Base-by-base conservation (phyloP, 2,888 invertebrate species). In the Leucophenga montana region DNA sequence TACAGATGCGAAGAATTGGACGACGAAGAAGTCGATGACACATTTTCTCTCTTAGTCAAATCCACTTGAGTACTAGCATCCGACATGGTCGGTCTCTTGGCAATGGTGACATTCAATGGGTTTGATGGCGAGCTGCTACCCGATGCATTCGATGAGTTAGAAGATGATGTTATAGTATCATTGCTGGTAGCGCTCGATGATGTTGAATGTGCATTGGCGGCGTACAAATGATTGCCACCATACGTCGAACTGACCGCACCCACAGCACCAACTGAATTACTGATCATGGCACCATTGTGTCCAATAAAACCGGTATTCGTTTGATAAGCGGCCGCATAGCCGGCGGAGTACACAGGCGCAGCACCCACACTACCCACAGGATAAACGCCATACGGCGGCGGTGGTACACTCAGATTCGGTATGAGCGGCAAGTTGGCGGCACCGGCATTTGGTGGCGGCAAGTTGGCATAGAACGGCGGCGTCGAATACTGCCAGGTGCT, bases 101-200 rank as follows among this genome's bases (percentile, higher is more conserved):
- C 71, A 3, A 39, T 11, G 3, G 1, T 13, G 13, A 9, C 61
- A 72, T 81, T 82, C 75, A 64, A 82, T 85, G 61, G 82, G 82
- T 64, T 78, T 80, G 33, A 81, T 50, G 50, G 3, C 78, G 59
- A 82, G 82, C 48, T 83, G 83, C 14, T 82, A 65, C 9, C 84
- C 82, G 69, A 84, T 81, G 72, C 82, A 83, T 57, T 83, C 79
- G 13, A 78, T 76, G 69, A 83, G 50, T n/a, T 20, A 4, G 16
- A 8, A 3, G 46, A 22, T 44, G 39, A 31, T 39, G 46, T 48
- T n/a, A 44, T 33, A 33, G 46, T 14, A 27, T 22, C 53, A 9
- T 48, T 59, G 20, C 61, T 68, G 18, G 39, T 67, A 5, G 65
- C 64, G 13, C 65, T 59, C 8, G 71, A 61, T 13, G 67, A 59